phyloP scores from a whole-genome alignment of 2,797 vertebrate species.

The Sebastes oblongus region DNA sequence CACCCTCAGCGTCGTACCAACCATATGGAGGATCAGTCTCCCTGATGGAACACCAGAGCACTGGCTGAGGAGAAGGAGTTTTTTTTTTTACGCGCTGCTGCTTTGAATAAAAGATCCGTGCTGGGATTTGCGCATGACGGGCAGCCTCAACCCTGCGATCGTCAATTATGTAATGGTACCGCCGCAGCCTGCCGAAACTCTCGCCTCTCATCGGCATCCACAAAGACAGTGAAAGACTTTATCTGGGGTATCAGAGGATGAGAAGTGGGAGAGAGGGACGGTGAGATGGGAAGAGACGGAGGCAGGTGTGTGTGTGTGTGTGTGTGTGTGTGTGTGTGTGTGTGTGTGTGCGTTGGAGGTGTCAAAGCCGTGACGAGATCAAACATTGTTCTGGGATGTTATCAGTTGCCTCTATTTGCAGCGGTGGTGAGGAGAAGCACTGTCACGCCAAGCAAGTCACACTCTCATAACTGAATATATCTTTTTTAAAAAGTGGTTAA shows the following conservation, averaged over 20 bases:
- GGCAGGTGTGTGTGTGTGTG: not conserved
- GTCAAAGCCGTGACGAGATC: constrained; percentile 38
- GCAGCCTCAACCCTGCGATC: constrained; percentile 34
- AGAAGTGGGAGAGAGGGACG: constrained; percentile 15
- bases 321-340: not conserved
- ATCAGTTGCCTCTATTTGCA: constrained; percentile 26
- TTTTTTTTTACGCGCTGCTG: constrained; percentile 44
- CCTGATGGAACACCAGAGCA: constrained; percentile 41
- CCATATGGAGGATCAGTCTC: constrained; percentile 42
- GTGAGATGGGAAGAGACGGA: not conserved
- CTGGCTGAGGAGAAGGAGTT: constrained; percentile 4
- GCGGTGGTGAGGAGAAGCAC: not conserved
- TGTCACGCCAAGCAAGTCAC: not conserved
- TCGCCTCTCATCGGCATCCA: constrained; percentile 27
- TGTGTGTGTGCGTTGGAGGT: not conserved
- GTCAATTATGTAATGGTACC: constrained; percentile 63
- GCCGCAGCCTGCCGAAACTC: constrained; percentile 16
- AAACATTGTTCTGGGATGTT: constrained; percentile 45
- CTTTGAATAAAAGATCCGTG: constrained; percentile 60
- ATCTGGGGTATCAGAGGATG: constrained; percentile 42
- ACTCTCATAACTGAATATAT: not conserved
- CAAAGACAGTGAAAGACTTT: constrained; percentile 50
- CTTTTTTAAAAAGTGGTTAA: not conserved
- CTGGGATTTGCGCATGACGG: constrained; percentile 45
- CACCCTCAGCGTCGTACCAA: constrained; percentile 10